These are phyloP conservation scores for Theocolax elegans DNA, from an alignment of 1,140 invertebrate species.

Conservation along the genomic window DNA sequence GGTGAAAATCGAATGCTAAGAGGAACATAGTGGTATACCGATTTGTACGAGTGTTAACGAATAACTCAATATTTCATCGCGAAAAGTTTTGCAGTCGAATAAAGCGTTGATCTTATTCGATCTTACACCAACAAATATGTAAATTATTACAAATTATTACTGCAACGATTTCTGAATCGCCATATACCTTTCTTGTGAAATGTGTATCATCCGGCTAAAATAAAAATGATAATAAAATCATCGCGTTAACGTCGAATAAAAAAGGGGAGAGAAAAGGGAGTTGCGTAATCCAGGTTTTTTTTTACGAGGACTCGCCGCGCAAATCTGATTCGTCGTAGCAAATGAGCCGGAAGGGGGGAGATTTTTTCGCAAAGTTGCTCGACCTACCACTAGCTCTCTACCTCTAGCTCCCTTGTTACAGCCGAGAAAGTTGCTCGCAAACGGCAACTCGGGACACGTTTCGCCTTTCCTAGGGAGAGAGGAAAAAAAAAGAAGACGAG, in stretches of 20 bases:
- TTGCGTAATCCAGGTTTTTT: neutral
- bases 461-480: no score
- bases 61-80: no score
- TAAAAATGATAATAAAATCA: no score
- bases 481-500: neutral
- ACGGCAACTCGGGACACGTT: neutral
- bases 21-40: no score
- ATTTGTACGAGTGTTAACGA: no score
- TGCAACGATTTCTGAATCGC: no score
- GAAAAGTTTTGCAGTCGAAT: no score
- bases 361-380: constrained; percentile 9
- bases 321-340: constrained; percentile 1
- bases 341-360: neutral
- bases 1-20: no score
- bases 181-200: no score
- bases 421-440: constrained; percentile 17
- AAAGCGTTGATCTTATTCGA: no score
- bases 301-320: neutral
- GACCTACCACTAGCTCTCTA: neutral
- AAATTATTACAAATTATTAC: no score
- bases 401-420: neutral
- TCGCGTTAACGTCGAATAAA: constrained; percentile 6
- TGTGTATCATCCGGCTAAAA: neutral
- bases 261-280: neutral
- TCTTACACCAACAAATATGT: no score